A percentile compares a stretch with the other conserved stretches of the same genome.
Evolutionary conservation across 2,888 invertebrate species (phyloP).

Genomic region (Malachius bipustulatus): DNA sequence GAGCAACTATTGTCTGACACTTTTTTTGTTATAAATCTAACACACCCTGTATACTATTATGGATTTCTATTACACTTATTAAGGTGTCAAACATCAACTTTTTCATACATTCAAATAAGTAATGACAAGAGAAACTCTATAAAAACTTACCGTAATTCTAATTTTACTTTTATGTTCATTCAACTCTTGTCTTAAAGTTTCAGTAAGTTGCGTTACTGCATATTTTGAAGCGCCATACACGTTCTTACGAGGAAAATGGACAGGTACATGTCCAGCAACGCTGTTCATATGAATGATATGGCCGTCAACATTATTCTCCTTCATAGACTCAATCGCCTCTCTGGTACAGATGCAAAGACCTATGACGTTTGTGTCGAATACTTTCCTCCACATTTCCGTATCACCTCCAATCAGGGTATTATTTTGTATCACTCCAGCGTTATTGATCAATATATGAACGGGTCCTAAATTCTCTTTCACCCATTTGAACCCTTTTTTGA

Average conservation of each 20-base stretch:
- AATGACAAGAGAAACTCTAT: too few species aligned
- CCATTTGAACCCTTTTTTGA: constrained; percentile 16
- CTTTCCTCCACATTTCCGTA: constrained; percentile 20
- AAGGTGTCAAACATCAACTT: too few species aligned
- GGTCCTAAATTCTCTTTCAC: constrained; percentile 17
- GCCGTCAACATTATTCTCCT: constrained; percentile 21
- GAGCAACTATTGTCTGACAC: too few species aligned
- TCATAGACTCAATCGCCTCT: constrained; percentile 26
- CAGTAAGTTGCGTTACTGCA: constrained; percentile 14
- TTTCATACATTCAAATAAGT: too few species aligned
- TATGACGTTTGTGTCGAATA: constrained; percentile 24
- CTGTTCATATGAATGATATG: constrained; percentile 29
- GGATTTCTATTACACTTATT: too few species aligned
- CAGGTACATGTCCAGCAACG: constrained; percentile 20
- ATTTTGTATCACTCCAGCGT: too few species aligned
- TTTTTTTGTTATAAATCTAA: too few species aligned
- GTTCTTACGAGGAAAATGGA: constrained; percentile 9
- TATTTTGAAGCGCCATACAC: constrained; percentile 14
- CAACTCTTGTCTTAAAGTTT: constrained; percentile 14
- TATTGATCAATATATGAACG: constrained; percentile 17
- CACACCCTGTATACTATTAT: too few species aligned
- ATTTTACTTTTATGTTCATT: constrained; percentile 13
- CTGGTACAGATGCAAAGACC: constrained; percentile 23
- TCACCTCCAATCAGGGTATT: constrained; percentile 19
- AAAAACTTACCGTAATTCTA: constrained; percentile 16